Percentiles rank a stretch among this genome's conserved stretches.
phyloP scores from a whole-genome alignment of 2,797 vertebrate species.

The Galagoides demidoff region DNA sequence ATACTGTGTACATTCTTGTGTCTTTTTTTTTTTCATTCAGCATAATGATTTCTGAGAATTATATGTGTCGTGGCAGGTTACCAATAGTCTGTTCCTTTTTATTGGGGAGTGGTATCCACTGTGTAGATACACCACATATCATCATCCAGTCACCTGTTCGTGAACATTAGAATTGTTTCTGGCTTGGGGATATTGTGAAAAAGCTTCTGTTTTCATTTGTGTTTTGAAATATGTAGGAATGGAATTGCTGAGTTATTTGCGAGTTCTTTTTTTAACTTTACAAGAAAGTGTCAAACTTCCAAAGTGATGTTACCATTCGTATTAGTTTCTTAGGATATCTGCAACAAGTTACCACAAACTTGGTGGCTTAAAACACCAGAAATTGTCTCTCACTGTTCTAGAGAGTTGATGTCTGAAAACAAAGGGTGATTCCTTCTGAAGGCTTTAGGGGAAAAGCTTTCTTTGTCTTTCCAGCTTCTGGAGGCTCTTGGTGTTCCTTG shows the following conservation, averaged over 20 bases:
- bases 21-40: constrained; percentile 21
- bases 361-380: neutral
- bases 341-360: neutral
- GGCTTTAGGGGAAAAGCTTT: neutral
- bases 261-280: neutral
- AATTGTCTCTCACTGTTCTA: neutral
- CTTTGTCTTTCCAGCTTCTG: neutral
- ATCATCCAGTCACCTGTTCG: neutral
- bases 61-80: neutral
- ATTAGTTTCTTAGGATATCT: neutral
- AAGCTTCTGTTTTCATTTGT: neutral
- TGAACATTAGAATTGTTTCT: constrained; percentile 19
- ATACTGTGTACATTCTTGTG: neutral
- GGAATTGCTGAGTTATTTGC: neutral
- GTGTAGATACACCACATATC: neutral
- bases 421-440: neutral
- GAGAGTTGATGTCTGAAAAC: neutral
- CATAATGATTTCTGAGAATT: neutral
- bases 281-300: neutral
- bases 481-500: neutral
- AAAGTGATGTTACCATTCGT: neutral
- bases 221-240: neutral
- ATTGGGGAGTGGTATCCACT: neutral
- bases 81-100: neutral
- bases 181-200: neutral